Percentiles rank a stretch among this genome's conserved stretches.
phyloP scores from a whole-genome alignment of 2,888 invertebrate genomes.

The Caenorhabditis sinica region DNA sequence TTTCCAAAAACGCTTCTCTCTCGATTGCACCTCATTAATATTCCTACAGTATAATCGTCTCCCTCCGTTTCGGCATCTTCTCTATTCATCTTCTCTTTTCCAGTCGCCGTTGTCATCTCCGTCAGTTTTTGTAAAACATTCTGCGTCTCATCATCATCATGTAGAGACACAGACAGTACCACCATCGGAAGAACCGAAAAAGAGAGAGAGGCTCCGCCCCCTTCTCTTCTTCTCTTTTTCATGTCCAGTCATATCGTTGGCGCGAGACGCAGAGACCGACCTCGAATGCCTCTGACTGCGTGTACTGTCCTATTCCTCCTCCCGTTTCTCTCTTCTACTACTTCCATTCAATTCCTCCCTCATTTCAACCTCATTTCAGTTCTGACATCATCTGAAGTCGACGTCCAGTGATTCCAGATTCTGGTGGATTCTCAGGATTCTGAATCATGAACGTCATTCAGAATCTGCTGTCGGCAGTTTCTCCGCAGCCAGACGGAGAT shows the following conservation, averaged over 20 bases:
- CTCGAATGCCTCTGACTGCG: slow-evolving; percentile 61
- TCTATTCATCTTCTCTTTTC: slow-evolving; percentile 26
- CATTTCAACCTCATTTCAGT: slow-evolving; percentile 40
- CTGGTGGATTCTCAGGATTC: slow-evolving; percentile 24
- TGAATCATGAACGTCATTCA: slow-evolving; percentile 81
- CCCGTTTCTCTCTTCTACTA: slow-evolving; percentile 3
- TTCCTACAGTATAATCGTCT: slow-evolving; percentile 44
- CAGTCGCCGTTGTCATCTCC: slow-evolving; percentile 44
- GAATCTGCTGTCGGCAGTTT: slow-evolving; percentile 80
- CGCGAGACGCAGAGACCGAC: slow-evolving; percentile 58
- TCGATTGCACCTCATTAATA: slow-evolving; percentile 58
- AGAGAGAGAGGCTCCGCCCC: slow-evolving; percentile 23
- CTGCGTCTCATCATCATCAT: slow-evolving; percentile 41
- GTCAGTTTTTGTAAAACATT: slow-evolving; percentile 31
- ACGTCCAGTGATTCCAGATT: background rate
- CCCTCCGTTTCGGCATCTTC: slow-evolving; percentile 21
- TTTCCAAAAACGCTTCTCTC: slow-evolving; percentile 19
- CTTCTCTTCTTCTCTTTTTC: slow-evolving; percentile 25
- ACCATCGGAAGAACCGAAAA: slow-evolving; percentile 25
- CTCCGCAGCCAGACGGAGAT: slow-evolving; percentile 76
- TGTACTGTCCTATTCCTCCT: slow-evolving; percentile 56
- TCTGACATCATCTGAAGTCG: slow-evolving; percentile 27
- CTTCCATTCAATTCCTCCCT: slow-evolving; percentile 9
- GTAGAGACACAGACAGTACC: slow-evolving; percentile 46
- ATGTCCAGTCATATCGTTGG: slow-evolving; percentile 36